Evolutionary conservation across 1,140 invertebrate genomes (phyloP), one percentile per base, ranked within the genome.

Genomic region (Thaumatotibia leucotreta): DNA sequence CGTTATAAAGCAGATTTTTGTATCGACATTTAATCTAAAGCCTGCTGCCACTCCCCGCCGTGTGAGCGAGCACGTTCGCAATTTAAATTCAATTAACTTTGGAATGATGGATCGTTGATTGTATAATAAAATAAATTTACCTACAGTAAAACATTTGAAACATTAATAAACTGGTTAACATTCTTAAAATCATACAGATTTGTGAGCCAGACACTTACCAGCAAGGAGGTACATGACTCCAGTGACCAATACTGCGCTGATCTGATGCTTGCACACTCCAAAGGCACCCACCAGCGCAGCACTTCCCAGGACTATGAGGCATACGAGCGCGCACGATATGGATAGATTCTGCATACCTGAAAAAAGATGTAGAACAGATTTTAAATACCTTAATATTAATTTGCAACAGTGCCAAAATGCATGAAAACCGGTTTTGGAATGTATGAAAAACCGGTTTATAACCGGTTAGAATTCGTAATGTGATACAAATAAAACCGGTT

Each of bases 291-390:
- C 95, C 5, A 97, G 86, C 2, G 96, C 95, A 1, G 96, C 95
- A 69, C 94, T 95, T 17, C 95, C 95, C 63, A 98, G 81, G 11
- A 98, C 94, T 72, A 98, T 97, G 23, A 97, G 92, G 77, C 96
- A 97, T 0, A 98, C 97, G 69, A 98, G 91, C 17, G 96, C 96
- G 86, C 97, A 98, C 8, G 97, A 97, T 85, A 98, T 97, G 61
- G 96, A 97, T 69, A 97, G 89, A 87, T 98, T 98, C 88, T 97
- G 96, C 97, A 98, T 98, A 80, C 97, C 97, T 98, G 84, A 5
- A 92, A 91, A 14, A 68, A 61, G 64, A 73, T n/a, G n/a, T n/a
- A n/a, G n/a, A n/a, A n/a, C n/a, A n/a, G n/a, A n/a, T n/a, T n/a
- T n/a, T n/a, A n/a, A n/a, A n/a, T n/a, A n/a, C n/a, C n/a, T n/a